Evolutionary conservation across 2,113 vertebrate genomes (phyloP).

Genomic region (Gopherus flavomarginatus): DNA sequence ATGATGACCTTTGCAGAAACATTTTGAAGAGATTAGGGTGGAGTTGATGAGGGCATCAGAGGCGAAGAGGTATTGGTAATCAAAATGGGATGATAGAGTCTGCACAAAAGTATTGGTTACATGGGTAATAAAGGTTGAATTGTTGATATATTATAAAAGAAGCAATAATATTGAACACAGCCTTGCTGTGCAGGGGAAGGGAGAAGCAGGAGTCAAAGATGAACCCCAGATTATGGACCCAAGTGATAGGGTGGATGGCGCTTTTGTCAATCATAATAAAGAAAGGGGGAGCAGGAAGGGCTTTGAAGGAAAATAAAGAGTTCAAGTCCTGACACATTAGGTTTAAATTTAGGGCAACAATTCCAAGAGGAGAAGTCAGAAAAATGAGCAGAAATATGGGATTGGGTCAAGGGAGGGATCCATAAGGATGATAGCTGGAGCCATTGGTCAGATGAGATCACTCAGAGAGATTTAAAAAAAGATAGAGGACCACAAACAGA

Average conservation of each 20-base stretch:
- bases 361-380: not conserved
- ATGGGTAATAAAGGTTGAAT: not conserved
- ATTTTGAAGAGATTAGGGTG: not conserved
- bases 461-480: not conserved
- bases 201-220: not conserved
- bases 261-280: accelerated
- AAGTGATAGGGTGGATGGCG: accelerated
- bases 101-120: not conserved
- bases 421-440: not conserved
- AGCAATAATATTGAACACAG: not conserved
- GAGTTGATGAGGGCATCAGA: not conserved
- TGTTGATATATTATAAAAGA: not conserved
- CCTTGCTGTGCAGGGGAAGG: not conserved
- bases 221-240: not conserved
- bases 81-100: not conserved
- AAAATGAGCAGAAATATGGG: not conserved
- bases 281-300: accelerated
- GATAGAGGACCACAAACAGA: not conserved
- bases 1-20: not conserved
- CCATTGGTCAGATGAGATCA: not conserved
- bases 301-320: not conserved
- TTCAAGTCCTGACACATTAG: accelerated
- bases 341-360: not conserved
- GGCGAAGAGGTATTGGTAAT: not conserved
- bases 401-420: not conserved